Base-by-base conservation (phyloP, 1,140 invertebrate genomes). In the Drosophila miranda region DNA sequence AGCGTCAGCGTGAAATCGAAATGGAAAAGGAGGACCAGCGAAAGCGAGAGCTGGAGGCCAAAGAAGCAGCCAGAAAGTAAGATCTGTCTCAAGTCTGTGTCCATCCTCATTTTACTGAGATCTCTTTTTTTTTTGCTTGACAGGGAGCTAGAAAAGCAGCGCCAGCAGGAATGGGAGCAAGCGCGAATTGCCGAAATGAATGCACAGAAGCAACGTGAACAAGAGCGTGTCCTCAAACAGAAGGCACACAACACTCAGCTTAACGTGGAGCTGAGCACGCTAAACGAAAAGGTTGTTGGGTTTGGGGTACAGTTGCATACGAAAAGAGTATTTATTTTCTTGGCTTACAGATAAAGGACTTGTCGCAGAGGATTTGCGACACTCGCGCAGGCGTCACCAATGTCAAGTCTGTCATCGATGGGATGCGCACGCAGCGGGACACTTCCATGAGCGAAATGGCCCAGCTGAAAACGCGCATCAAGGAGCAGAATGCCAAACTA, bases 151-250 rank as follows among this genome's bases (percentile, higher is more conserved):
- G 98, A 99, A 90, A 93, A 98, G 64, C 98, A 99, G 86, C 93
- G 98, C 45, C 97, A 98, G 82, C 92, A 98, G 63, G 98, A 99
- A 92, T 98, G 98, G 97, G 98, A 99, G 91, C 96, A 96, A 87
- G 97, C 98, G 88, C 94, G 98, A 89, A 94, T 95, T 41, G 94
- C 96, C 59, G 97, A 98, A 90, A 92, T 98, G 55, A 95, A 97
- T 91, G 93, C 94, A 46, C 95, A 98, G 81, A 93, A 96, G 55
- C 95, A 97, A 73, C 94, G 96, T 59, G 97, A 98, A 86, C 96
- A 97, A 89, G 96, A 97, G 84, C 95, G 95, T 71, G 95, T 99
- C 0, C 92, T 98, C 3, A 95, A 96, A 82, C 92, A 99, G 2
- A 98, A 99, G 92, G 96, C 96, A 3, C 95, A 96, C 79, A 97